Base-by-base conservation (phyloP, 2,888 invertebrate species). In the Caenorhabditis angaria region DNA sequence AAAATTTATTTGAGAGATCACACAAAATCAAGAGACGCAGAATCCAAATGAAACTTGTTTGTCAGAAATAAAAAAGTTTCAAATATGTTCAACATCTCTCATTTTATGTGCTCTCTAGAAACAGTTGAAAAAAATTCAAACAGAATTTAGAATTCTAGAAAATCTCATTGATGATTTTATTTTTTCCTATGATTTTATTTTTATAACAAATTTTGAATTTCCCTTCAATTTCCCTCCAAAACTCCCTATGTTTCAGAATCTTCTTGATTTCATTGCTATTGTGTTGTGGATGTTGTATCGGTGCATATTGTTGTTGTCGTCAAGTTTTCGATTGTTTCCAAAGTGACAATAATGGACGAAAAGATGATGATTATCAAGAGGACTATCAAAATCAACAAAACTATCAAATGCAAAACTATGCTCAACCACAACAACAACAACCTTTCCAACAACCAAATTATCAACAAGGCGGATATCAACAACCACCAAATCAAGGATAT, bases 201-300 rank as follows among this genome's bases (percentile, higher is more conserved):
- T n/a, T n/a, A n/a, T n/a, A n/a, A n/a, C n/a, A 41, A 10, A 41
- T 12, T 41, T 3, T 50, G 22, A 5, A 50, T 50, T 50, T 24
- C 22, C n/a, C 10, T 6, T 20, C n/a, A 4, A 10, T 20, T 20
- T 48, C 4, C 4, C 5, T 20, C 6, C 24, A 5, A 51, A 51
- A 51, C 25, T 24, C 6, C 14, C 22, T 51, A 3, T 24, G 3
- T 78, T 84, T 65, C 81, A 85, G 85, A 62, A 69, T 85, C 64
- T 27, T 85, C 62, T 29, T 85, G 22, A 60, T 82, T 55, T 64
- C 82, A 10, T 78, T 84, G 14, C 73, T 85, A 25, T 22, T 77
- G 56, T 81, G 80, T 55, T 85, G 85, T 69, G 83, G 83, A 53
- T 81, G 83, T 35, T 84, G 79, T 67, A 64, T 81, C 53, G 67